Base-by-base conservation (phyloP, 2,797 vertebrate genomes). In the Thalassophryne amazonica region DNA sequence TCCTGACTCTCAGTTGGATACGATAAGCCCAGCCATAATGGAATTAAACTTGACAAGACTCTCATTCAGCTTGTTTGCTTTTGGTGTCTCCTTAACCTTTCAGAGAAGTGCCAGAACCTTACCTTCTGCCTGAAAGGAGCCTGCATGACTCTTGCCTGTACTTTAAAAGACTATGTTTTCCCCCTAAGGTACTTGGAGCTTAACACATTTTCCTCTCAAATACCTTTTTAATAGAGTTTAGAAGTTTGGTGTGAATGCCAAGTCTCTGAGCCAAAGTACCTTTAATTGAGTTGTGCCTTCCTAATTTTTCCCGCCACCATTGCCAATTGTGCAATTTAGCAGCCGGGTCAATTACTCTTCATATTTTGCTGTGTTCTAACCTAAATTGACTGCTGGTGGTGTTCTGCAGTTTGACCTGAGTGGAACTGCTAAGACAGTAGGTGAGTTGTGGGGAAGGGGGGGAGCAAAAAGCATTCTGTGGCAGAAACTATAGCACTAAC, bases 161-260 rank as follows among this genome's bases (percentile, higher is more conserved):
- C 79, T 83, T 86, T 83, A 80, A 80, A 78, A 81, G 80, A 86
- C 75, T 52, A 43, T 21, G 36, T 63, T 72, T 62, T 52, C 68
- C 74, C 86, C 76, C 49, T 36, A 60, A 75, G 87, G 80, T 73
- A 73, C 63, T 69, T 57, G 78, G 67, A 81, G 78, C 74, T 33
- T 28, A 84, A 79, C 78, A 81, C 77, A 78, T 87, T 85, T 79
- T 82, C 64, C 80, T 68, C 72, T 85, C 75, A 90, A 91, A 90
- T 86, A 85, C 78, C 80, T 81, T 89, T 91, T 89, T 89, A 91
- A 90, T 91, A 60, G 85, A 86, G 85, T 90, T 91, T 88, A 80
- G 80, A 88, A 86, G 86, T 91, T 89, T 88, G 78, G 83, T 80
- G 74, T 84, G 89, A 91, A 91, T 91, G 89, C 88, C 89, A 90